Base-by-base conservation (phyloP, 2,888 invertebrate genomes). In the Cryptus viduatorius region DNA sequence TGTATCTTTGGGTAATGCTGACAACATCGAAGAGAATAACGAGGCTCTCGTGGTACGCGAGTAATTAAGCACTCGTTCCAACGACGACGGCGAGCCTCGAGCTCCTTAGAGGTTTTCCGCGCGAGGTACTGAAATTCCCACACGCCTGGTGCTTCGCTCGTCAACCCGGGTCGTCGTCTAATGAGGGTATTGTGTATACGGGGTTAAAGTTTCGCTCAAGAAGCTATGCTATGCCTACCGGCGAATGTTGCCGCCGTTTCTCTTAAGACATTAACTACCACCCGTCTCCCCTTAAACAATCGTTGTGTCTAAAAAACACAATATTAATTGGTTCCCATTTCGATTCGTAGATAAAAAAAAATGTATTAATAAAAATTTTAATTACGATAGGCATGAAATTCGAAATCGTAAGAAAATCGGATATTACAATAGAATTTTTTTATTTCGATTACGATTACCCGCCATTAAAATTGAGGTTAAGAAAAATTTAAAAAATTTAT, bases 81-180 rank as follows among this genome's bases (percentile, higher is more conserved):
- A 85, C 84, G 83, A 75, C 84, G 73, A 83, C 82, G 82, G 64
- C 77, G 72, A 81, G 78, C 69, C 56, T 81, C 87, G 89, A 90
- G 90, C 90, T 90, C 88, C 90, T 90, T 90, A 90, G 90, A 90
- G 90, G 90, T 89, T 90, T 91, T 88, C 89, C 88, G 82, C 50
- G 53, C 72, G 56, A 88, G 89, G 89, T 87, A 89, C 87, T 88
- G 89, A 90, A 91, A 91, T 92, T 91, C 91, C 90, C 88, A 88
- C 91, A 89, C 88, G 89, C 89, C 89, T 61, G 59, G 2, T 12
- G 65, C 44, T 56, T 68, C 50, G 37, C 81, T 81, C 90, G 89
- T 91, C 91, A 90, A 89, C 44, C 42, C 53, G 71, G 19, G 0
- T 37, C 37, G 37, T 59, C 88, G 85, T 88, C 89, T 91, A 91